phyloP scores from a whole-genome alignment of 2,113 vertebrate genomes.

The Lagenorhynchus albirostris region DNA sequence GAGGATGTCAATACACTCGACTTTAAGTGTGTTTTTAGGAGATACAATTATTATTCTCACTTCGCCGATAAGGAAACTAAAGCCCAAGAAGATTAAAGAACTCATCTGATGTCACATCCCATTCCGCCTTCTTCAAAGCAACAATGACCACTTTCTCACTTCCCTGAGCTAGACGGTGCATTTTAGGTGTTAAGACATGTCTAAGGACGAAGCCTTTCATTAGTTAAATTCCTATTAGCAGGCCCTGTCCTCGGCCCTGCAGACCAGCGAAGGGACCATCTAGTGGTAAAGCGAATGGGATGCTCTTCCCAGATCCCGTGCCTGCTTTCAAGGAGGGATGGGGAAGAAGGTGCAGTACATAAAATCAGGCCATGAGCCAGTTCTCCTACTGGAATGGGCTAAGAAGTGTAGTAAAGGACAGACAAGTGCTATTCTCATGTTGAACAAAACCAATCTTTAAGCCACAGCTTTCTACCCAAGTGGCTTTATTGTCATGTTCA shows the following conservation, averaged over 20 bases:
- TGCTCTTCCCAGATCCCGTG: not conserved
- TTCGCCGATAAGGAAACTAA: not conserved
- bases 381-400: not conserved
- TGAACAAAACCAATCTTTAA: not conserved
- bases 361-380: not conserved
- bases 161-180: not conserved
- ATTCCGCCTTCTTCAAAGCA: not conserved
- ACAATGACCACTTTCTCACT: not conserved
- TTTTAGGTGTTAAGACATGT: not conserved
- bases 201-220: not conserved
- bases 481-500: not conserved
- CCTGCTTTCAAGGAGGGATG: not conserved
- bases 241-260: not conserved
- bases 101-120: not conserved
- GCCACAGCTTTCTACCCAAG: not conserved
- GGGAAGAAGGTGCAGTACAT: fast-evolving
- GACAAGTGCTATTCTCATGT: not conserved
- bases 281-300: no score
- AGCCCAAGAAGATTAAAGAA: not conserved
- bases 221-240: not conserved
- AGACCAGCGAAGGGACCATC: not conserved
- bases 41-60: not conserved
- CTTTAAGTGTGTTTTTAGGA: not conserved
- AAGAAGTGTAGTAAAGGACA: not conserved
- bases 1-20: not conserved